These are phyloP conservation scores for Myoxocephalus aenaeus DNA, from an alignment of 2,797 vertebrate genomes.

Conservation along the genomic window DNA sequence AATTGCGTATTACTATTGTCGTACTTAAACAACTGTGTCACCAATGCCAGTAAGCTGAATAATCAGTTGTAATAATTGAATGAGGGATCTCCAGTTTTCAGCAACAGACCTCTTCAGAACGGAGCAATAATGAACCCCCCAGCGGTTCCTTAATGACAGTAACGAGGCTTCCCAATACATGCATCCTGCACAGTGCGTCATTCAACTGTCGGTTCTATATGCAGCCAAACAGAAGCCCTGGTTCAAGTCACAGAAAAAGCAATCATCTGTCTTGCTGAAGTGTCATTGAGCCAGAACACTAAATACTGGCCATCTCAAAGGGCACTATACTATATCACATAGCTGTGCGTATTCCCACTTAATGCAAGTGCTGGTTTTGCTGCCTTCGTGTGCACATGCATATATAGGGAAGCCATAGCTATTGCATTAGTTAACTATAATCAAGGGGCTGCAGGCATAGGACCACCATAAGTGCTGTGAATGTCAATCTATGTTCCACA, in stretches of 20 bases:
- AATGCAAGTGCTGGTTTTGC: not conserved
- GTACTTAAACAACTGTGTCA: slow-evolving; percentile 33
- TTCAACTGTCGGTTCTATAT: not conserved
- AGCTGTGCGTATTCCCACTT: not conserved
- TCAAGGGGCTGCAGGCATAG: slow-evolving; percentile 1
- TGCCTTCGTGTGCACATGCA: not conserved
- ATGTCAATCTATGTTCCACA: slow-evolving; percentile 15
- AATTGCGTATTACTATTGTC: slow-evolving; percentile 12
- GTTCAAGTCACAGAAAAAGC: not conserved
- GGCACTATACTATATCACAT: not conserved
- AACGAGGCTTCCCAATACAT: slow-evolving; percentile 16
- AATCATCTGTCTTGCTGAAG: slow-evolving; percentile 8
- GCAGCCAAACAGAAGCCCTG: not conserved
- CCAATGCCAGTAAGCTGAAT: slow-evolving; percentile 3
- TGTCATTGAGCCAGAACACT: slow-evolving; percentile 14
- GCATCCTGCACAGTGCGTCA: not conserved
- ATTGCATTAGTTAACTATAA: slow-evolving; percentile 23
- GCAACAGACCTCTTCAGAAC: slow-evolving; percentile 5
- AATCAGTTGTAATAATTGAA: slow-evolving; percentile 21
- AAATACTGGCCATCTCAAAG: not conserved
- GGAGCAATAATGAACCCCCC: slow-evolving; percentile 14
- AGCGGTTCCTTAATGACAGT: slow-evolving; percentile 31
- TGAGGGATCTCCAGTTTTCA: slow-evolving; percentile 4
- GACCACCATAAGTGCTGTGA: not conserved
- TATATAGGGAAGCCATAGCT: not conserved